A percentile compares a stretch with the other conserved stretches of the same genome.
Evolutionary conservation across 2,113 vertebrate species (phyloP).

Genomic region (Carassius carassius): DNA sequence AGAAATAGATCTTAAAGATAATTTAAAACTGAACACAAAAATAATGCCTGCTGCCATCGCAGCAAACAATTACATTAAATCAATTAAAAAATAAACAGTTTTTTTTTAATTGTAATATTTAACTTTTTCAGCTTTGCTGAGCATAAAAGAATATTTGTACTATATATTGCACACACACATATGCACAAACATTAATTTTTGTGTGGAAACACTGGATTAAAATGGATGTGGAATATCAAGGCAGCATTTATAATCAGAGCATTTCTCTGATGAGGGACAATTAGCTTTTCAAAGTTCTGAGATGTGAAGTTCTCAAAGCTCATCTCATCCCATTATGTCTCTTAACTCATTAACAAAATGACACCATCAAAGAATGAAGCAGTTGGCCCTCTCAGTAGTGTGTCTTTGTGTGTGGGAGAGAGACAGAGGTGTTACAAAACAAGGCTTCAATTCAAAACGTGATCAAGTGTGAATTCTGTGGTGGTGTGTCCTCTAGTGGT

Average conservation of each 20-base stretch:
- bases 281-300: background rate
- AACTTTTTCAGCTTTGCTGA: too few species aligned
- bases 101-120: too few species aligned
- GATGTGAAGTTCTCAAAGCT: conserved; percentile 1
- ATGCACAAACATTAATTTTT: background rate
- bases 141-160: background rate
- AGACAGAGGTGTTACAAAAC: background rate
- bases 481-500: conserved; percentile 32
- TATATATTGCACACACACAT: background rate
- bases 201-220: background rate
- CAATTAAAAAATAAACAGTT: too few species aligned
- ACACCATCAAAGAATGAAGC: conserved; percentile 4
- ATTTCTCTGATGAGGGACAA: background rate
- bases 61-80: too few species aligned
- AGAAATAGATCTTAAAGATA: background rate
- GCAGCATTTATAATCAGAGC: background rate
- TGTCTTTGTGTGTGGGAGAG: background rate
- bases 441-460: background rate
- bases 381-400: background rate
- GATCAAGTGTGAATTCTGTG: background rate
- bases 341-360: conserved; percentile 19
- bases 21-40: background rate
- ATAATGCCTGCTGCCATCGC: background rate
- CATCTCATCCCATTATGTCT: conserved; percentile 1
- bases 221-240: background rate